phyloP scores from a whole-genome alignment of 2,888 invertebrate genomes.

The Cryptosula pallasiana region DNA sequence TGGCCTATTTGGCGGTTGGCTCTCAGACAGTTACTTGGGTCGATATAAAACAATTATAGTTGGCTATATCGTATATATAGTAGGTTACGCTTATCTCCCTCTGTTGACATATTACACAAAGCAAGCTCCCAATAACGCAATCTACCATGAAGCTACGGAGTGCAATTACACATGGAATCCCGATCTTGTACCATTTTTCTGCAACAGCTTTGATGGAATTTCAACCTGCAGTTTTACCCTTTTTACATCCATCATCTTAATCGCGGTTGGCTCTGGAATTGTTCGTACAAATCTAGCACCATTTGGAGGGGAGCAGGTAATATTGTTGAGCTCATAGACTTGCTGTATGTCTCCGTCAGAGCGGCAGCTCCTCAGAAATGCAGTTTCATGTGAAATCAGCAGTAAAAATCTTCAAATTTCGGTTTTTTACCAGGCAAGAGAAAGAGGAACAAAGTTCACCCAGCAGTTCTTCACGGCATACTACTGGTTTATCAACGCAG shows the following conservation, averaged over 20 bases:
- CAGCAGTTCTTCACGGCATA: constrained; percentile 55
- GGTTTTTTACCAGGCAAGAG: constrained; percentile 40
- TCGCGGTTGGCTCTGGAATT: constrained; percentile 52
- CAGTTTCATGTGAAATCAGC: too few species aligned
- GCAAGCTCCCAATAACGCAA: background rate
- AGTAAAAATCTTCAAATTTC: too few species aligned
- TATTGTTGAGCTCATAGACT: too few species aligned
- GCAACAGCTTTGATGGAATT: background rate
- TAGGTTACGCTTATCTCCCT: constrained; percentile 48
- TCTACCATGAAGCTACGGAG: background rate
- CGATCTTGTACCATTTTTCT: background rate
- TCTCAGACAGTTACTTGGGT: constrained; percentile 53
- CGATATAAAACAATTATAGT: constrained; percentile 52
- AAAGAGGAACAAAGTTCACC: constrained; percentile 43
- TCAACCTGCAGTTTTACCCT: constrained; percentile 29
- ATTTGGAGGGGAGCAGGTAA: constrained; percentile 58
- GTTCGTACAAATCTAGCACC: constrained; percentile 56
- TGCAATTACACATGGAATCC: background rate
- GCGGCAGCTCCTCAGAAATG: too few species aligned
- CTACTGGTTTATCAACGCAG: constrained; percentile 57
- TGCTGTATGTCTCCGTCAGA: too few species aligned
- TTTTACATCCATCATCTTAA: constrained; percentile 42
- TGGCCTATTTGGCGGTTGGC: constrained; percentile 55
- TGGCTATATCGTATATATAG: constrained; percentile 51
- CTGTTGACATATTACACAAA: constrained; percentile 29